Evolutionary conservation across 2,113 vertebrate species (phyloP).

Genomic region (Sorex fumeus): DNA sequence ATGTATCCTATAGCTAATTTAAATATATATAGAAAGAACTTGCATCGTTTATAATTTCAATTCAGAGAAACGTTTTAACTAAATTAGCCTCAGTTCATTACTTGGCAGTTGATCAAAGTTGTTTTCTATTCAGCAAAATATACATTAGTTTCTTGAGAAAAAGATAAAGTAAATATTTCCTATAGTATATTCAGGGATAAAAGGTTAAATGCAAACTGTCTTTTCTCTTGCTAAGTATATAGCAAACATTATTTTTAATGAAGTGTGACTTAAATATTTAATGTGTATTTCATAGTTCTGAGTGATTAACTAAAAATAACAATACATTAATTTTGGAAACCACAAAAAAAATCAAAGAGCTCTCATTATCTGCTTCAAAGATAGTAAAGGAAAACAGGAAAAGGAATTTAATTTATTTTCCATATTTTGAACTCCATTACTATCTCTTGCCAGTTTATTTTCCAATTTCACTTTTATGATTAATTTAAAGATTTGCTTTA

Average conservation of each 20-base stretch:
- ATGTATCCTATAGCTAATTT: neutral
- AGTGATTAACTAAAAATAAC: conserved; percentile 66
- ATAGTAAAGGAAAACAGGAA: conserved; percentile 61
- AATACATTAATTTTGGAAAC: conserved; percentile 54
- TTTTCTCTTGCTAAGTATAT: conserved; percentile 58
- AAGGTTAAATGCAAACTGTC: conserved; percentile 54
- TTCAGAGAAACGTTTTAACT: conserved; percentile 40
- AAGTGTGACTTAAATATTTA: conserved; percentile 75
- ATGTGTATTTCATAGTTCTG: conserved; percentile 74
- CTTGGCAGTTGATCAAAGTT: neutral
- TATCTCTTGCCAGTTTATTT: conserved; percentile 46
- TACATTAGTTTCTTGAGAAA: conserved; percentile 20
- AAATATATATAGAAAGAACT: neutral
- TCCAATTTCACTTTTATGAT: conserved; percentile 48
- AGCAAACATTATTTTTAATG: conserved; percentile 83
- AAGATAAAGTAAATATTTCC: neutral
- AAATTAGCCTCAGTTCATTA: neutral
- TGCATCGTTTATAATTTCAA: neutral
- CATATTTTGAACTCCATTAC: conserved; percentile 51
- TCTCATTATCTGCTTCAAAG: conserved; percentile 42
- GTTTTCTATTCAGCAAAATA: neutral
- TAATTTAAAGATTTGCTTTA: conserved; percentile 65
- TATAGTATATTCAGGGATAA: neutral
- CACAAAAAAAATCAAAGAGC: conserved; percentile 62
- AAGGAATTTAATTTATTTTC: conserved; percentile 55